A percentile compares a stretch with the other conserved stretches of the same genome.
These are phyloP conservation scores for Hirundo rustica DNA, from an alignment of 2,797 vertebrate genomes.

Conservation along the genomic window DNA sequence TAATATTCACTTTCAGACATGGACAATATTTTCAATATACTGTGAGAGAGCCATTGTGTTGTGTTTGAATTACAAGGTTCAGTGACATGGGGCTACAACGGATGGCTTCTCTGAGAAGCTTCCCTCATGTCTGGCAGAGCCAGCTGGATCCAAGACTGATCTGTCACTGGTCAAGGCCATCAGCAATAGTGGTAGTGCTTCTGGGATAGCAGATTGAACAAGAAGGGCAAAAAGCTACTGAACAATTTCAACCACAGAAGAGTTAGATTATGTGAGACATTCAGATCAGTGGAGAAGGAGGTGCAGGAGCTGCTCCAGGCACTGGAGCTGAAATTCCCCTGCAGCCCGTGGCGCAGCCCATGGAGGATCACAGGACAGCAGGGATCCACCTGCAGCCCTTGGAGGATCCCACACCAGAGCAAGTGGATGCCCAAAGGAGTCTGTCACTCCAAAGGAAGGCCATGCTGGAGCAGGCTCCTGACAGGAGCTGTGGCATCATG, in stretches of 20 bases:
- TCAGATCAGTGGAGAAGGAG: not conserved
- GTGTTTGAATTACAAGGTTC: not conserved
- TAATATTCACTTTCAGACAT: not conserved
- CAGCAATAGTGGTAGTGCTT: not conserved
- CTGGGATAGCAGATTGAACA: not conserved
- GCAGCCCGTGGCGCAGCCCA: not conserved
- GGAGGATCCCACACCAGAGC: not conserved
- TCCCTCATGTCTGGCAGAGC: not conserved
- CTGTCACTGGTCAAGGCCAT: no score
- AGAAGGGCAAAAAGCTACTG: not conserved
- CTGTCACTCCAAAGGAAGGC: not conserved
- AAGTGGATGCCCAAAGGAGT: not conserved
- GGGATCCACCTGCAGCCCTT: not conserved
- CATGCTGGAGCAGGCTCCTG: not conserved
- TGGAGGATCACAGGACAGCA: rapidly evolving
- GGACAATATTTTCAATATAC: not conserved
- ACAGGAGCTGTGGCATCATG: not conserved
- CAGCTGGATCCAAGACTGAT: not conserved
- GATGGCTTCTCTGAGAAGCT: not conserved
- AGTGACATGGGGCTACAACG: not conserved
- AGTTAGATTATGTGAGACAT: not conserved
- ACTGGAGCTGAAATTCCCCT: not conserved
- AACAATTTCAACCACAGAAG: not conserved
- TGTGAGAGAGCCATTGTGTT: not conserved
- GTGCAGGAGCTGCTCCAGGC: not conserved